Conservation (phyloP, 2,797 vertebrate species). For the Melanotaenia boesemani region DNA sequence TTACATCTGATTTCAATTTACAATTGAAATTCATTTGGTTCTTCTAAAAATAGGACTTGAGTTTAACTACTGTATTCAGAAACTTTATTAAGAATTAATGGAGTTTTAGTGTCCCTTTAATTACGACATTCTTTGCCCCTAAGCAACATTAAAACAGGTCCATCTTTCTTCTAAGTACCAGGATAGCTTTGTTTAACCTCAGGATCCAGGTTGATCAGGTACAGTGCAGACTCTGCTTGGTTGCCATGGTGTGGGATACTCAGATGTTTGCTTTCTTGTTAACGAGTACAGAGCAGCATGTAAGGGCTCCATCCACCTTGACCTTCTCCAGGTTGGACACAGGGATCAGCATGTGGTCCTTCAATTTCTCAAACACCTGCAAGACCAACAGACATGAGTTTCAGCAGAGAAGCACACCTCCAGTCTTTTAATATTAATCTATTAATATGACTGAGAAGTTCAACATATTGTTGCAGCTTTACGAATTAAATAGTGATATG, state of each 20-base stretch:
- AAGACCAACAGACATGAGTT: slow-evolving; percentile 8
- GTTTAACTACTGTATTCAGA: slow-evolving; percentile 8
- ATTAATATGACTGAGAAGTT: neutral
- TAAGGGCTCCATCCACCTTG: slow-evolving; percentile 93
- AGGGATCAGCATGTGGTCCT: slow-evolving; percentile 95
- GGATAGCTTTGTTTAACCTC: slow-evolving; percentile 25
- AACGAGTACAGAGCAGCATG: slow-evolving; percentile 93
- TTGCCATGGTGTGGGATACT: slow-evolving; percentile 49
- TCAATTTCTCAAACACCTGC: slow-evolving; percentile 96
- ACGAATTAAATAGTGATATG: neutral
- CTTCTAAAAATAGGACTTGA: slow-evolving; percentile 9
- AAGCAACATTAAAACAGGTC: slow-evolving; percentile 17
- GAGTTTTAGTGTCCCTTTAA: slow-evolving; percentile 1
- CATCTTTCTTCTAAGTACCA: slow-evolving; percentile 5
- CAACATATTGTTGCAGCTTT: neutral
- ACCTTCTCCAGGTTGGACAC: slow-evolving; percentile 86
- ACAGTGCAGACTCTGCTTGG: slow-evolving; percentile 3
- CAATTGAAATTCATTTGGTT: neutral
- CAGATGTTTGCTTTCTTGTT: slow-evolving; percentile 88
- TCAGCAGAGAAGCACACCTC: neutral
- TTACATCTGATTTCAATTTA: neutral
- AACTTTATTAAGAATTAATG: slow-evolving; percentile 4
- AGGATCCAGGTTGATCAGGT: slow-evolving; percentile 16
- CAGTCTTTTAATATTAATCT: neutral
- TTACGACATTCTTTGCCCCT: slow-evolving; percentile 6